Conservation (phyloP, 2,113 vertebrate genomes). For the Nannobrachium achirus region DNA sequence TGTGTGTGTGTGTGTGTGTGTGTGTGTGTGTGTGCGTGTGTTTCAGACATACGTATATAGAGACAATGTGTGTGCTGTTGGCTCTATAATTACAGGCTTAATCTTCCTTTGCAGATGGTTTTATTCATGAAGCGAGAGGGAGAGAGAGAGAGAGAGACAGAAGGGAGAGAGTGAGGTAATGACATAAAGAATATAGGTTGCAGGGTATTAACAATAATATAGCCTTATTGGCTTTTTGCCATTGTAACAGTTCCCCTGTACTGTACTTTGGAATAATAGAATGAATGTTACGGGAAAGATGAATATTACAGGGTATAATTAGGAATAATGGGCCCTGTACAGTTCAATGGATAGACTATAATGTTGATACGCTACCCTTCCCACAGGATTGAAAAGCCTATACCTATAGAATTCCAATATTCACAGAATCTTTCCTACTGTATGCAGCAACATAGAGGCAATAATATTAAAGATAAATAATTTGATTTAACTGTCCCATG, state of each 20-base stretch:
- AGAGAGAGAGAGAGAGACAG: constrained; percentile 15
- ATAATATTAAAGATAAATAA: no score
- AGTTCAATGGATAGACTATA: no score
- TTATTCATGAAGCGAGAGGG: constrained; percentile 53
- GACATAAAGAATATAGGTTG: constrained; percentile 73
- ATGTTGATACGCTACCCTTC: no score
- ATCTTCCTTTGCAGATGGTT: constrained; percentile 76
- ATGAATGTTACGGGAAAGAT: constrained; percentile 26
- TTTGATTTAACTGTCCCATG: no score
- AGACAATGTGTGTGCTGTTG: constrained; percentile 71
- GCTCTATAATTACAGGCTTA: constrained; percentile 76
- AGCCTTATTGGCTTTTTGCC: constrained; percentile 38
- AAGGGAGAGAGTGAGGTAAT: constrained; percentile 39
- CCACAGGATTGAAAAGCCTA: no score
- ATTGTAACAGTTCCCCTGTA: constrained; percentile 32
- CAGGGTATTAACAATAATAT: constrained; percentile 67
- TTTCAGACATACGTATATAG: constrained; percentile 59
- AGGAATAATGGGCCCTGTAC: no score
- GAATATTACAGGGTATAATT: constrained; percentile 58
- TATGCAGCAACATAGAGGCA: no score
- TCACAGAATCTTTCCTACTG: no score
- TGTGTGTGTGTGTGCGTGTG: constrained; percentile 11
- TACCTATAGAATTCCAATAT: no score
- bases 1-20: constrained; percentile 10
- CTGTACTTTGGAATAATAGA: constrained; percentile 20